Evolutionary conservation across 2,113 vertebrate species (phyloP).

Genomic region (Amphiprion ocellaris): DNA sequence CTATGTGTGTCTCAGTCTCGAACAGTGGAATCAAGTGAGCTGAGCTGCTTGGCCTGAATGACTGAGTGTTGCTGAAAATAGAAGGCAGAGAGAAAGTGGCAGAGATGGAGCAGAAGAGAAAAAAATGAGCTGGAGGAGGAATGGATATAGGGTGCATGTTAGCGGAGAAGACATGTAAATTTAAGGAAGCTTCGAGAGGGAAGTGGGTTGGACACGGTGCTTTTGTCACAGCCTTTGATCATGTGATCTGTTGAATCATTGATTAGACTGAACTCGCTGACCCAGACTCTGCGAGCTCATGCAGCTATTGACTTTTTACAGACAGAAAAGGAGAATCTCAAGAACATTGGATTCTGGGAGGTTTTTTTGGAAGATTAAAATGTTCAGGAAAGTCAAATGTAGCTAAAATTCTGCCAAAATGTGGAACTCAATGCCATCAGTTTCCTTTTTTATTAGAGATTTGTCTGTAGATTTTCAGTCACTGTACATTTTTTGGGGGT

Average conservation of each 20-base stretch:
- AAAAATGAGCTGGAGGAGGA: conserved; percentile 19
- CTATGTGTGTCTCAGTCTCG: conserved; percentile 15
- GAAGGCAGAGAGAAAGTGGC: conserved; percentile 45
- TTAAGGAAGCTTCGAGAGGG: conserved; percentile 36
- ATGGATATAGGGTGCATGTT: conserved; percentile 14
- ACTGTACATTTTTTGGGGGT: too few species aligned
- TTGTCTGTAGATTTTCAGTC: too few species aligned
- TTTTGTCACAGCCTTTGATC: conserved; percentile 45
- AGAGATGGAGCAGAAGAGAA: conserved; percentile 41
- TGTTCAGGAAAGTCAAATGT: background rate
- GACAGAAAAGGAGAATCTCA: background rate
- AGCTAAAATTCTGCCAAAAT: too few species aligned
- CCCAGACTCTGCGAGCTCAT: conserved; percentile 23
- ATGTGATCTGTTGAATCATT: conserved; percentile 69
- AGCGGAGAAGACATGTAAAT: conserved; percentile 41
- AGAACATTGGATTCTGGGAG: background rate
- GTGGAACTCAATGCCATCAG: too few species aligned
- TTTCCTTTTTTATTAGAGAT: too few species aligned
- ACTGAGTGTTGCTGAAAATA: conserved; percentile 78
- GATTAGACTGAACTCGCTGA: conserved; percentile 56
- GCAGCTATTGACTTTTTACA: conserved; percentile 38
- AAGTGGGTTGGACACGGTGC: conserved; percentile 11
- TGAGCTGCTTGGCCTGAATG: conserved; percentile 66
- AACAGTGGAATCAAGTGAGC: conserved; percentile 15
- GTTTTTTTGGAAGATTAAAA: background rate